A percentile compares a stretch with the other conserved stretches of the same genome.
These are phyloP conservation scores for Raja brachyura DNA, from an alignment of 2,113 vertebrate species.

Conservation along the genomic window DNA sequence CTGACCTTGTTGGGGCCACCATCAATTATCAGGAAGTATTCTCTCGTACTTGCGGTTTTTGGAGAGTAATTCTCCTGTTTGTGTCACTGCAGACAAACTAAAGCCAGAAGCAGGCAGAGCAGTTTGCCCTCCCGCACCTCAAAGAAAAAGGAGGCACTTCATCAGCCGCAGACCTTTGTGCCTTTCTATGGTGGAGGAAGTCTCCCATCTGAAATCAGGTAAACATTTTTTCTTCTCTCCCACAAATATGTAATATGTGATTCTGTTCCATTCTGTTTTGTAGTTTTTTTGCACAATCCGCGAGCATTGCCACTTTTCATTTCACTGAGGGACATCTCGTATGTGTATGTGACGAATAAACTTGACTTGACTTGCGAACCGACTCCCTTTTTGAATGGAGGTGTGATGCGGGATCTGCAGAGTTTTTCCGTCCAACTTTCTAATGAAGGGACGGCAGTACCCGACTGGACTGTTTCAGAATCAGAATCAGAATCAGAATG, in stretches of 20 bases:
- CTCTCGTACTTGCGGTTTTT: not conserved
- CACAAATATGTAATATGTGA: no score
- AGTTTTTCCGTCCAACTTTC: no score
- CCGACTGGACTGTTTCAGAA: no score
- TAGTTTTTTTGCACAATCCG: no score
- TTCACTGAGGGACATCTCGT: no score
- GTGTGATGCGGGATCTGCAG: not conserved
- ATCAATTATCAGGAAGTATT: not conserved
- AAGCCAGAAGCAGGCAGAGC: conserved; percentile 39
- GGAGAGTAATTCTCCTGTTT: not conserved
- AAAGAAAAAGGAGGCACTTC: conserved; percentile 39
- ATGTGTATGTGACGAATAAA: no score
- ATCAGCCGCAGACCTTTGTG: conserved; percentile 40
- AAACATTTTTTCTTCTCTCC: not conserved
- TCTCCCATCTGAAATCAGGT: conserved; percentile 52
- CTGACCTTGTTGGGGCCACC: not conserved
- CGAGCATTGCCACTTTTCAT: no score
- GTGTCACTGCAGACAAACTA: conserved; percentile 42
- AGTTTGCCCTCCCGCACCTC: conserved; percentile 30
- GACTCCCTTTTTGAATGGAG: not conserved
- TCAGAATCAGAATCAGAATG: no score
- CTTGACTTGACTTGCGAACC: not conserved
- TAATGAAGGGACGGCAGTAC: no score
- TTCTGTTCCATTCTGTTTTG: no score
- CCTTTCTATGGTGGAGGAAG: conserved; percentile 45